phyloP scores from a whole-genome alignment of 2,113 vertebrate genomes.

The Corythornis madagascariensis region DNA sequence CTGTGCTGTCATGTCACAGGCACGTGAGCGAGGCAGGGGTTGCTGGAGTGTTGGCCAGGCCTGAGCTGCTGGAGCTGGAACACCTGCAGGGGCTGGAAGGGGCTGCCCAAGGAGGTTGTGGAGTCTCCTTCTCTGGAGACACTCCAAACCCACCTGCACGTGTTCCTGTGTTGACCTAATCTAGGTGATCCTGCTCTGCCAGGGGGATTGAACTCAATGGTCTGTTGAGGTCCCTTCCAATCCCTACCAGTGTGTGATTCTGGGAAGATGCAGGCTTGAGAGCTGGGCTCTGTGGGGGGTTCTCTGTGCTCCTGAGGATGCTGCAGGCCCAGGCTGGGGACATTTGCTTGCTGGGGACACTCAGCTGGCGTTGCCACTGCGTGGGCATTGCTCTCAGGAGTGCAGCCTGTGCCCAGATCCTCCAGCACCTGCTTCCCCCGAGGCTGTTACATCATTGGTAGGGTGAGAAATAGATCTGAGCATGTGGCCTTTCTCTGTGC shows the following conservation, averaged over 20 bases:
- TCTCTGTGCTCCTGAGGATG: neutral
- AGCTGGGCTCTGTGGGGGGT: accelerated
- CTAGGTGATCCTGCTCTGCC: no score
- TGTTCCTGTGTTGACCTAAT: no score
- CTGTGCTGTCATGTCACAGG: accelerated
- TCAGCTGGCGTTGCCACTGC: accelerated
- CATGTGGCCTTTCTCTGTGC: neutral
- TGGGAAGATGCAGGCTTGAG: neutral
- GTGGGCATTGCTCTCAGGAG: neutral
- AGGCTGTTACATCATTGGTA: accelerated
- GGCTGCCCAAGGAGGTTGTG: no score
- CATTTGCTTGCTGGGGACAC: neutral
- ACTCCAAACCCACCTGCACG: no score
- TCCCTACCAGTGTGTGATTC: no score
- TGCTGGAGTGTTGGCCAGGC: neutral
- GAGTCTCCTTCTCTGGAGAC: no score
- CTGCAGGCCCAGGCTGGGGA: neutral
- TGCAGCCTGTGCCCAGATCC: accelerated
- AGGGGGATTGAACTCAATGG: no score
- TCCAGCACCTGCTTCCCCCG: neutral
- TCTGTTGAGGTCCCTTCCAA: no score
- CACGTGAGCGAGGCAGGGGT: neutral
- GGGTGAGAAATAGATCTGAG: neutral
- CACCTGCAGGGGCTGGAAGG: neutral
- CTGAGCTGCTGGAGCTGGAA: neutral